Base-by-base conservation (phyloP, 2,797 vertebrate species). In the Melanotaenia pygmaea region DNA sequence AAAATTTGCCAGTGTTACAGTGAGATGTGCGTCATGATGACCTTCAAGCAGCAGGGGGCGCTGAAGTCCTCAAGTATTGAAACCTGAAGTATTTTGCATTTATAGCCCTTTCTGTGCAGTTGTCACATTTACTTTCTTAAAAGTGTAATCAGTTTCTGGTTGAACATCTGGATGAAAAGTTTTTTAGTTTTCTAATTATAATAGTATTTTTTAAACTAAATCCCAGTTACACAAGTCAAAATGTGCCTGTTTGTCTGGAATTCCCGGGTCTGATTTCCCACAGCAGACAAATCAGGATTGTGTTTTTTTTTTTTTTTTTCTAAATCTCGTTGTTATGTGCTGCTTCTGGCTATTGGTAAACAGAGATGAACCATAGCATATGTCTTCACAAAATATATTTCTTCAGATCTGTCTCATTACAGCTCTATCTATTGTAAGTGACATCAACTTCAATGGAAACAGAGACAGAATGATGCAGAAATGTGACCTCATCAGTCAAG, bases 401-500 rank as follows among this genome's bases (percentile, higher is more conserved):
- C 35, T 61, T 22, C 2, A 30, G 58, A 43, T 59, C 34, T 1
- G 28, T 69, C 54, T 76, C 26, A 2, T 53, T 47, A 51, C 18
- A 8, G 47, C 56, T 74, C 28, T 34, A 47, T 64, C 38, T 43
- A 64, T 59, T 60, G 40, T 11, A 64, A 53, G 61, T 40, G 67
- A 57, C 45, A 58, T 67, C 24, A 34, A 13, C 56, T 51, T 64
- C 1, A 60, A 30, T 72, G 54, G 74, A 83, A 80, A 75, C 67
- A 59, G 57, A 84, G 83, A 24, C 67, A 8, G 77, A 16, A 72
- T 67, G 70, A 87, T 92, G 75, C 95, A 96, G 91, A 96, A 96
- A 97, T 89, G 93, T 96, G 96, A 96, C 94, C 94, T 94, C n/a
- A 87, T 92, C 92, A 94, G 82, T 91, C 84, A 95, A 95, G 95